Conservation (phyloP, 2,113 vertebrate genomes). For the Peromyscus maniculatus region DNA sequence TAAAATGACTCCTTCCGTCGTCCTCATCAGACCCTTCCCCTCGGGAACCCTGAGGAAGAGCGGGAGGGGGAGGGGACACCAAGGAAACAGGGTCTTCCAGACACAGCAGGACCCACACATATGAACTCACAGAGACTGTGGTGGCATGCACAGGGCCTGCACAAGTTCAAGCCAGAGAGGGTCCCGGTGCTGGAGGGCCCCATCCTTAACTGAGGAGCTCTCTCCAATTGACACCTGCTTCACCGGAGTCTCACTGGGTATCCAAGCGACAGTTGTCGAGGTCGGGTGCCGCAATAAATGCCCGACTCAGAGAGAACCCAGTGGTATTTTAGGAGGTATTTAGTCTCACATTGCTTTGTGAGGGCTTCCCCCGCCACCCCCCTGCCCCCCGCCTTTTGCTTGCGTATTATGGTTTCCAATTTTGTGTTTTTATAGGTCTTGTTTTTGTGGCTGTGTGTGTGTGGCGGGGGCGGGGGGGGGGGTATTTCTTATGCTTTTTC, state of each 20-base stretch:
- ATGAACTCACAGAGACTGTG: background rate
- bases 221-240: background rate
- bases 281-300: background rate
- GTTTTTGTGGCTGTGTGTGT: background rate
- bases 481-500: too few relatives aligned
- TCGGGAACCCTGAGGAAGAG: background rate
- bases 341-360: background rate
- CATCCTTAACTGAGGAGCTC: background rate
- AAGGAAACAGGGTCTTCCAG: background rate
- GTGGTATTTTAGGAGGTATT: background rate
- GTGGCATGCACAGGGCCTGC: background rate
- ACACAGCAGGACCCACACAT: background rate
- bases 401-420: background rate
- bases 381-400: too few relatives aligned
- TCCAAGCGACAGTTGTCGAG: background rate
- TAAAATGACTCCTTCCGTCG: background rate
- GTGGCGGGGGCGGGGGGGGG: too few relatives aligned
- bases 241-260: background rate
- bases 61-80: background rate
- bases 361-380: accelerated
- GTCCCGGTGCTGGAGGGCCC: background rate
- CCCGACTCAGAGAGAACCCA: background rate
- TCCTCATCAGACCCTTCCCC: background rate
- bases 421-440: background rate
- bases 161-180: background rate